Percentiles rank a stretch among this genome's conserved stretches.
These are phyloP conservation scores for Cotesia vestalis DNA, from an alignment of 1,140 invertebrate genomes.

Conservation along the genomic window DNA sequence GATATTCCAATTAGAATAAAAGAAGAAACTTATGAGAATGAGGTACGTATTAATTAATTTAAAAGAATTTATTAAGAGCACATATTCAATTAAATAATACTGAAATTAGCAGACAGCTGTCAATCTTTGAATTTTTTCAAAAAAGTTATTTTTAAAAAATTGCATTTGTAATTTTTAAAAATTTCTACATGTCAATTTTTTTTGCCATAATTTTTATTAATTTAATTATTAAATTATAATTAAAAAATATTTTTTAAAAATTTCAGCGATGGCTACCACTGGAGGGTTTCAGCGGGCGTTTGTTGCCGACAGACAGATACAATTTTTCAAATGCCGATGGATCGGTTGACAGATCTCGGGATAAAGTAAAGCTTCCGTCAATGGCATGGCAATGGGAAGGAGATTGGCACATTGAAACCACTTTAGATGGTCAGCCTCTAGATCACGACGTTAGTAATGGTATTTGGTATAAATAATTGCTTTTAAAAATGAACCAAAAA, in stretches of 20 bases:
- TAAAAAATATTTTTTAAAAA: too few relatives aligned
- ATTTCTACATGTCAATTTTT: background rate
- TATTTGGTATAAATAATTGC: constrained; percentile 43
- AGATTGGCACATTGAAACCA: constrained; percentile 90
- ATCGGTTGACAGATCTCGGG: constrained; percentile 76
- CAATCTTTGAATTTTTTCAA: too few relatives aligned
- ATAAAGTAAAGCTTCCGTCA: constrained; percentile 85
- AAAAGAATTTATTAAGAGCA: background rate
- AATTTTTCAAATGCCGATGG: constrained; percentile 87
- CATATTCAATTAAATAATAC: too few relatives aligned
- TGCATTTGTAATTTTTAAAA: too few relatives aligned
- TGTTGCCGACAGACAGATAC: constrained; percentile 87
- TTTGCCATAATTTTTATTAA: too few relatives aligned
- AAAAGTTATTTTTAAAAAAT: too few relatives aligned
- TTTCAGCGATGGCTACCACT: constrained; percentile 86
- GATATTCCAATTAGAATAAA: constrained; percentile 90
- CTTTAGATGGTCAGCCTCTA: constrained; percentile 84
- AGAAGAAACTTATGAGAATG: constrained; percentile 92
- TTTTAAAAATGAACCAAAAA: constrained; percentile 12
- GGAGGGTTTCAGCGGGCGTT: constrained; percentile 82
- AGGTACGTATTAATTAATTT: constrained; percentile 66
- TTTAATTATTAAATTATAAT: too few relatives aligned
- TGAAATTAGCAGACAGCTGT: too few relatives aligned
- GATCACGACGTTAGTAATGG: constrained; percentile 77
- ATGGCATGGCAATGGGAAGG: constrained; percentile 95